Conservation (phyloP, 2,888 invertebrate genomes). For the Plagodis dolabraria region DNA sequence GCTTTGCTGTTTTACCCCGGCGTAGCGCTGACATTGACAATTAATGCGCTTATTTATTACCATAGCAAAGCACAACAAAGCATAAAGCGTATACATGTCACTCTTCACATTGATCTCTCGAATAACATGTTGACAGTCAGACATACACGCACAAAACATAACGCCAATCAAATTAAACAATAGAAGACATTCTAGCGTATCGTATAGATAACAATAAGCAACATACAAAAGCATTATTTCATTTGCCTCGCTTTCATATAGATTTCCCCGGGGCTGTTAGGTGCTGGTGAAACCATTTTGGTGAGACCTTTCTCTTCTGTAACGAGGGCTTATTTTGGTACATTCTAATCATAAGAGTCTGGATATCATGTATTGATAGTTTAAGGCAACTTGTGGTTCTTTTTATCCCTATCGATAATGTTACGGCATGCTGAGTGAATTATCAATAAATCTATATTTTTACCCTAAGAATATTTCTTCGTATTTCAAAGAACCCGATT, state of each 20-base stretch:
- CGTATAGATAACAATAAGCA: conserved; percentile 41
- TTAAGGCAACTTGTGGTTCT: conserved; percentile 35
- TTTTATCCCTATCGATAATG: conserved; percentile 46
- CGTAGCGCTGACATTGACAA: not conserved
- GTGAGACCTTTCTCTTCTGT: conserved; percentile 23
- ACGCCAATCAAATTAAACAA: conserved; percentile 24
- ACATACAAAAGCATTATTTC: conserved; percentile 51
- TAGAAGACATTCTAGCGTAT: conserved; percentile 33
- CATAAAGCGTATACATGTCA: no score
- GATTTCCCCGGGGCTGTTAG: conserved; percentile 51
- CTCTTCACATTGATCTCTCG: not conserved
- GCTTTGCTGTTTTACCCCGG: conserved; percentile 13
- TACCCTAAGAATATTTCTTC: no score
- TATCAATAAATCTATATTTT: no score
- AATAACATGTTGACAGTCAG: no score
- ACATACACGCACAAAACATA: conserved; percentile 8
- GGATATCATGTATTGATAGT: conserved; percentile 30
- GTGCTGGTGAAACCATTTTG: conserved; percentile 28
- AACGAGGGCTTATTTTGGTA: conserved; percentile 16
- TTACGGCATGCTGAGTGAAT: conserved; percentile 30
- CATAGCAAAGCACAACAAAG: not conserved
- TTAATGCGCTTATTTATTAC: not conserved
- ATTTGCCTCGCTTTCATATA: conserved; percentile 50
- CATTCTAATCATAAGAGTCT: conserved; percentile 21
- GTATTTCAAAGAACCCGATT: no score